A percentile compares a stretch with the other conserved stretches of the same genome.
Evolutionary conservation across 1,140 invertebrate genomes (phyloP).

Genomic region (Pinna nobilis): DNA sequence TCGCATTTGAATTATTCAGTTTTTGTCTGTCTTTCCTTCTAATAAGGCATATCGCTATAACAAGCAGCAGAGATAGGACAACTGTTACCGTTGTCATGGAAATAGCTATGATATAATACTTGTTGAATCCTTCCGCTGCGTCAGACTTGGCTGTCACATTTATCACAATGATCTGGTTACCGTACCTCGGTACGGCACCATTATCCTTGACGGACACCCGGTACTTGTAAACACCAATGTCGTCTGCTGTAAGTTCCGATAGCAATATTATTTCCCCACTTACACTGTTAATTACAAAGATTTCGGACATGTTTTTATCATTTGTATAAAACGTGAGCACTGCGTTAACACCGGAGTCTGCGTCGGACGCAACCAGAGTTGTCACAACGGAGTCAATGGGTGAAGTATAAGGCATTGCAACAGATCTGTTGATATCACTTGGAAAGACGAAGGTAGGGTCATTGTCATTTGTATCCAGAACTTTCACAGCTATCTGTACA

Average conservation of each 20-base stretch:
- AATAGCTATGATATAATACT: slow-evolving; percentile 35
- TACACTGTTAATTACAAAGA: slow-evolving; percentile 49
- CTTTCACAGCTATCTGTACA: slow-evolving; percentile 38
- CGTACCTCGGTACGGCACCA: slow-evolving; percentile 38
- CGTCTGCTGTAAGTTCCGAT: slow-evolving; percentile 21
- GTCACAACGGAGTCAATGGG: slow-evolving; percentile 21
- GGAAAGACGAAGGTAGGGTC: slow-evolving; percentile 49
- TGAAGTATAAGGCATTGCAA: slow-evolving; percentile 36
- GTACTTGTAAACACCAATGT: slow-evolving; percentile 48
- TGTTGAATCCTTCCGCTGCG: neutral
- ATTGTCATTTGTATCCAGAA: slow-evolving; percentile 60
- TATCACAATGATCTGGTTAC: slow-evolving; percentile 40
- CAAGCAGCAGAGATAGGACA: slow-evolving; percentile 29
- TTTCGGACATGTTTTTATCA: slow-evolving; percentile 49
- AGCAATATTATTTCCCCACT: slow-evolving; percentile 48
- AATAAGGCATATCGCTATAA: slow-evolving; percentile 34
- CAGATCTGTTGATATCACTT: slow-evolving; percentile 43
- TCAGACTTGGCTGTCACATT: slow-evolving; percentile 25
- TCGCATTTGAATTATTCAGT: slow-evolving; percentile 3
- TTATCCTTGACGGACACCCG: slow-evolving; percentile 50
- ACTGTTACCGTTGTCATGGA: slow-evolving; percentile 25
- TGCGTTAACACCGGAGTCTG: slow-evolving; percentile 51
- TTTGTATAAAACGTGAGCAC: slow-evolving; percentile 48
- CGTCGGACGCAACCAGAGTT: slow-evolving; percentile 37
- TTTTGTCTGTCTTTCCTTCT: slow-evolving; percentile 10